A percentile compares a stretch with the other conserved stretches of the same genome.
These are phyloP conservation scores for Thymelicus sylvestris DNA, from an alignment of 2,888 invertebrate species.

Conservation along the genomic window DNA sequence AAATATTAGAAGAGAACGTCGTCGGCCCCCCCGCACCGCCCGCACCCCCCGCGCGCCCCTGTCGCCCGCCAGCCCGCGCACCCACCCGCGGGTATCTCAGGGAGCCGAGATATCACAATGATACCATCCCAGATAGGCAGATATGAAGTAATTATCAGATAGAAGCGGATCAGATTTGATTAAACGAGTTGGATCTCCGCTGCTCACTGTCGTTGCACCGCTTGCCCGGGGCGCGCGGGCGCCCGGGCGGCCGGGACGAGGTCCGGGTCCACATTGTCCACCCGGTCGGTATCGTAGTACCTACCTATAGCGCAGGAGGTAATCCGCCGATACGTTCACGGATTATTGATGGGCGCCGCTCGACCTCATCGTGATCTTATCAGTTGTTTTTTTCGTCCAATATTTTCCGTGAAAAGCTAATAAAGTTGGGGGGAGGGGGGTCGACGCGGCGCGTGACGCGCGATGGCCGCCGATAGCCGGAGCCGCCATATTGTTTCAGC, in stretches of 20 bases:
- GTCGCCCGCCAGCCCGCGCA: slow-evolving; percentile 33
- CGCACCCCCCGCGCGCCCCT: slow-evolving; percentile 18
- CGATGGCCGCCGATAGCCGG: slow-evolving; percentile 57
- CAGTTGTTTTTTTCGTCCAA: slow-evolving; percentile 77
- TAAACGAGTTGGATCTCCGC: slow-evolving; percentile 68
- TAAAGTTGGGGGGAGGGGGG: slow-evolving; percentile 55
- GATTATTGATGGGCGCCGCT: slow-evolving; percentile 77
- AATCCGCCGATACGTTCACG: slow-evolving; percentile 52
- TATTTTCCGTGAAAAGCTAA: slow-evolving; percentile 79
- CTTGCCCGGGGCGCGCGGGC: slow-evolving; percentile 49
- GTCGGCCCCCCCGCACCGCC: slow-evolving; percentile 45
- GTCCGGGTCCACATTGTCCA: too few species aligned
- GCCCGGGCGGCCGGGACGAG: slow-evolving; percentile 27
- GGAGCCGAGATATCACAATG: slow-evolving; percentile 68
- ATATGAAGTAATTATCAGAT: slow-evolving; percentile 80
- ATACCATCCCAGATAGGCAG: slow-evolving; percentile 71
- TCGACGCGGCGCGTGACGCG: slow-evolving; percentile 59
- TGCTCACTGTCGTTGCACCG: slow-evolving; percentile 61
- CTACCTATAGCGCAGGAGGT: slow-evolving; percentile 20
- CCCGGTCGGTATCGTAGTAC: slow-evolving; percentile 18
- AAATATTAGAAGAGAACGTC: slow-evolving; percentile 72
- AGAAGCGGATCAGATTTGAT: slow-evolving; percentile 76
- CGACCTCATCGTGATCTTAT: slow-evolving; percentile 77
- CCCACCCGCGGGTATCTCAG: slow-evolving; percentile 49
- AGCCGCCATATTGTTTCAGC: slow-evolving; percentile 78